Conservation (phyloP, 1,140 invertebrate genomes). For the Bombus difficillimus region DNA sequence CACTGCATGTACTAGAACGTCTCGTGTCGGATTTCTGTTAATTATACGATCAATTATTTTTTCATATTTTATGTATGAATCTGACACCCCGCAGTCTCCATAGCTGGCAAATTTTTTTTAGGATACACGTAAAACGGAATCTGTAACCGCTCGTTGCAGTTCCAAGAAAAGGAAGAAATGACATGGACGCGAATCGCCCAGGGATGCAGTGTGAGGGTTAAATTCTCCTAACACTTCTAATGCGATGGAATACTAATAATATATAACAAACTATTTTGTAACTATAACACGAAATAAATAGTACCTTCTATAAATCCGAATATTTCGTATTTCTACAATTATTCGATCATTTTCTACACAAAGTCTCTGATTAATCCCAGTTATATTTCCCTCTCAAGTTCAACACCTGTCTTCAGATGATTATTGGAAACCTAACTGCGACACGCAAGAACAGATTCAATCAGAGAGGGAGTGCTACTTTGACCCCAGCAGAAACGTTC, state of each 20-base stretch:
- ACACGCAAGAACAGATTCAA: not conserved
- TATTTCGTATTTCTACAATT: not conserved
- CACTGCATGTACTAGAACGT: slow-evolving; percentile 3
- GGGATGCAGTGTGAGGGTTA: slow-evolving; percentile 17
- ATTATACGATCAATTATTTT: not conserved
- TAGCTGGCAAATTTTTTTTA: slow-evolving; percentile 1
- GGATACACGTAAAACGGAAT: slow-evolving; percentile 19
- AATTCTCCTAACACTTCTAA: not conserved
- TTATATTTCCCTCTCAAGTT: not conserved
- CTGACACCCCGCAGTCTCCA: not conserved
- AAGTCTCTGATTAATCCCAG: not conserved
- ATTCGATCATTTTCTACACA: not conserved
- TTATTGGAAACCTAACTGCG: not conserved
- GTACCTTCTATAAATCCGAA: not conserved
- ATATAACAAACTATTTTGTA: not conserved
- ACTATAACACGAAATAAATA: not conserved
- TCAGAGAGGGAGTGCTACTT: not conserved
- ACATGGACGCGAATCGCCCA: not conserved
- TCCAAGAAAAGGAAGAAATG: not conserved
- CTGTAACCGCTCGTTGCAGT: slow-evolving; percentile 1
- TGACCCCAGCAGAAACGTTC: not conserved
- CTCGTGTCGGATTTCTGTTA: not conserved
- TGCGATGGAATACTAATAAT: not conserved
- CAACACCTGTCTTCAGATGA: slow-evolving; percentile 14
- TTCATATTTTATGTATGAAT: not conserved